phyloP scores from a whole-genome alignment of 2,113 vertebrate species.

The Sus scrofa region T2T-Sscrofa CM000824.6:181519501-181520000 shows the following conservation, averaged over 20 bases:
- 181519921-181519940: neutral
- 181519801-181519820: neutral
- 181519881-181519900: neutral
- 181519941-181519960: neutral
- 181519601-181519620: neutral
- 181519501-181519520: neutral
- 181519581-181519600: neutral
- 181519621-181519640: neutral
- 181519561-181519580: neutral
- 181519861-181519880: neutral
- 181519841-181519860: neutral
- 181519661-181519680: neutral
- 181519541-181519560: neutral
- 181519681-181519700: neutral
- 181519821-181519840: neutral
- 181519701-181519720: neutral
- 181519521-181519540: neutral
- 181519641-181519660: neutral
- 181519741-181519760: neutral
- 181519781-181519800: neutral
- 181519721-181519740: neutral
- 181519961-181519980: neutral
- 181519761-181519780: neutral
- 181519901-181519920: neutral
- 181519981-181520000: neutral